These are phyloP conservation scores for Ochotona princeps DNA, from an alignment of 2,113 vertebrate genomes.

Conservation along the genomic window DNA sequence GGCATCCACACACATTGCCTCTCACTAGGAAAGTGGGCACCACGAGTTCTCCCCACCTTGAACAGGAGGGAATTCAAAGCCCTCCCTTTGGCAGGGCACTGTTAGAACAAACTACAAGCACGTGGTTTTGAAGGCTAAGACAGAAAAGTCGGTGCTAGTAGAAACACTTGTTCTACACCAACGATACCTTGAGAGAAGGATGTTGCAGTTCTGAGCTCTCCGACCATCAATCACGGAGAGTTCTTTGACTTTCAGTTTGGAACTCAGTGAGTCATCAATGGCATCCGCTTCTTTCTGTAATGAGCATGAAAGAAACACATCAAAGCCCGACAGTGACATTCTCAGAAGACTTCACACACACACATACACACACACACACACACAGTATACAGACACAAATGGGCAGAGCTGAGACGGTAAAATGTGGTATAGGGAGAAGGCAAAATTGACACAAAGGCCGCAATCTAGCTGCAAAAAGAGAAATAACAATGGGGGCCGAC, in stretches of 20 bases:
- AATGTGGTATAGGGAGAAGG: not conserved
- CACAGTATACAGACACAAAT: not conserved
- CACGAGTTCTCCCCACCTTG: not conserved
- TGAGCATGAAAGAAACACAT: slow-evolving; percentile 77
- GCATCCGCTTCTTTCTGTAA: slow-evolving; percentile 95
- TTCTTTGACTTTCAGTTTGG: slow-evolving; percentile 96
- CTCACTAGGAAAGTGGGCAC: not conserved
- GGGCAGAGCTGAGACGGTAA: not conserved
- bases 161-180: slow-evolving; percentile 7
- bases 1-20: not conserved
- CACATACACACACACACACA: not conserved
- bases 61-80: not conserved
- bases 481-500: slow-evolving; percentile 73
- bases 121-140: not conserved
- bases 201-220: slow-evolving; percentile 99
- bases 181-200: slow-evolving; percentile 96
- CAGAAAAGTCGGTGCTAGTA: not conserved
- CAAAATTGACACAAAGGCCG: slow-evolving; percentile 51
- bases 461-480: slow-evolving; percentile 66
- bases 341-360: not conserved
- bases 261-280: slow-evolving; percentile 92
- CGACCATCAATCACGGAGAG: slow-evolving; percentile 97
- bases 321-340: slow-evolving; percentile 73
- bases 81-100: not conserved
- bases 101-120: not conserved